Percentiles rank a stretch among this genome's conserved stretches.
Conservation (phyloP, 2,113 vertebrate genomes). For the Shinisaurus crocodilurus region DNA sequence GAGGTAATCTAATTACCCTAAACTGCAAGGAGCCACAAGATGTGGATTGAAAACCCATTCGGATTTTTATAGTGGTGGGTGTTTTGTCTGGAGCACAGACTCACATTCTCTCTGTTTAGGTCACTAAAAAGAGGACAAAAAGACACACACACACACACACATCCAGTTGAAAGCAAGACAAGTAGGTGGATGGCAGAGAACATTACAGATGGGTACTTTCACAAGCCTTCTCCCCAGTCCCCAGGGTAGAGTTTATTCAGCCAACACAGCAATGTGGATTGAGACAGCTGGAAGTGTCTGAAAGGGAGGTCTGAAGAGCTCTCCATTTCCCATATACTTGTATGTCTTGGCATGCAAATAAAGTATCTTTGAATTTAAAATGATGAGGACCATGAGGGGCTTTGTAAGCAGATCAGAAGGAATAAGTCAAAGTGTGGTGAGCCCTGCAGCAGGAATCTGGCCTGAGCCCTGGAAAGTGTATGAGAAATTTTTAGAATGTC, state of each 20-base stretch:
- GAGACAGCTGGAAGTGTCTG: constrained; percentile 68
- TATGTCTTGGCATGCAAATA: neutral
- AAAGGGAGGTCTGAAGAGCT: constrained; percentile 33
- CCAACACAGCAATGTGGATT: constrained; percentile 76
- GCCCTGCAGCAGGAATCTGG: neutral
- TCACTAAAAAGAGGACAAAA: constrained; percentile 53
- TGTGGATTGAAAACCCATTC: constrained; percentile 81
- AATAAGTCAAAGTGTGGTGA: neutral
- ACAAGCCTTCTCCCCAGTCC: neutral
- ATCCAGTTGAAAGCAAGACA: neutral
- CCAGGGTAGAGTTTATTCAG: neutral
- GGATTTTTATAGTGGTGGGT: constrained; percentile 78
- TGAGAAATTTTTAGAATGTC: neutral
- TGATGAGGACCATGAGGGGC: neutral
- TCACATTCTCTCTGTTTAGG: constrained; percentile 69
- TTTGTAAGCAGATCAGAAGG: neutral
- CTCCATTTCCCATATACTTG: neutral
- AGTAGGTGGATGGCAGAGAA: neutral
- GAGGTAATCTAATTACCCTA: constrained; percentile 82
- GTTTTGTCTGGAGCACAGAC: constrained; percentile 81
- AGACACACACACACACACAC: too few species aligned
- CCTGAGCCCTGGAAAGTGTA: neutral
- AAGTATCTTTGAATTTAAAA: neutral
- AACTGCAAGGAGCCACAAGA: constrained; percentile 78
- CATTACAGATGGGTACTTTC: neutral